Evolutionary conservation across 2,113 vertebrate genomes (phyloP).

Genomic region (Chaetodon trifascialis): DNA sequence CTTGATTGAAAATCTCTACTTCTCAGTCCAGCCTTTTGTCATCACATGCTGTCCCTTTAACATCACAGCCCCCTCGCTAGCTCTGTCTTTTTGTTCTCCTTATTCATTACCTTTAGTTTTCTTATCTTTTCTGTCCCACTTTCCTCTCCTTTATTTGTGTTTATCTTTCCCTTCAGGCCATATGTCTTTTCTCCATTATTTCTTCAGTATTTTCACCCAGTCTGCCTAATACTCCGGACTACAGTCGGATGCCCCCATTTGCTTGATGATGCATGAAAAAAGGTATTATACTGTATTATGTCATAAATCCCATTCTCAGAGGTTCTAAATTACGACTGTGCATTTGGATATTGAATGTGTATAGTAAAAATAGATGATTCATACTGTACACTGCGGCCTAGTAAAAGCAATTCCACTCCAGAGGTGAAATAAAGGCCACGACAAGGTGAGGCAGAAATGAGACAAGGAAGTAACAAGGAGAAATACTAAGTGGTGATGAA

Average conservation of each 20-base stretch:
- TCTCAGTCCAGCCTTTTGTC: not conserved
- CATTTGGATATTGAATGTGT: conserved; percentile 19
- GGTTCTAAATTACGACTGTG: not conserved
- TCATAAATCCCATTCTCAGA: not conserved
- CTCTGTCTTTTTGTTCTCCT: conserved; percentile 14
- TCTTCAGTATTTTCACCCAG: conserved; percentile 17
- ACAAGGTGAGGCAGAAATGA: conserved; percentile 5
- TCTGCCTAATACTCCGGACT: conserved; percentile 3
- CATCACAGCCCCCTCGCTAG: not conserved
- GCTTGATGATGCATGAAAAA: conserved; percentile 42
- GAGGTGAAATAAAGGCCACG: conserved; percentile 28
- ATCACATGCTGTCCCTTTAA: not conserved
- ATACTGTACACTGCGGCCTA: conserved; percentile 7
- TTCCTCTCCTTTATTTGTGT: not conserved
- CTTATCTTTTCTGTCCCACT: conserved; percentile 34
- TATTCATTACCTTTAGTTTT: conserved; percentile 3
- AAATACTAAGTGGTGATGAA: not conserved
- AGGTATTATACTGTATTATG: conserved; percentile 12
- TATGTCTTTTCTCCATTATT: conserved; percentile 36
- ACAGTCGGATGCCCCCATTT: conserved; percentile 27
- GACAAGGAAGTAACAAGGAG: not conserved
- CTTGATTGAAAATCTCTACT: conserved; percentile 31
- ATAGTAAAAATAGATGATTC: conserved; percentile 33
- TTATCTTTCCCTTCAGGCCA: not conserved
- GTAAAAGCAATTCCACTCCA: not conserved